These are phyloP conservation scores for Emmelina monodactyla DNA, from an alignment of 2,888 invertebrate species.

Conservation along the genomic window DNA sequence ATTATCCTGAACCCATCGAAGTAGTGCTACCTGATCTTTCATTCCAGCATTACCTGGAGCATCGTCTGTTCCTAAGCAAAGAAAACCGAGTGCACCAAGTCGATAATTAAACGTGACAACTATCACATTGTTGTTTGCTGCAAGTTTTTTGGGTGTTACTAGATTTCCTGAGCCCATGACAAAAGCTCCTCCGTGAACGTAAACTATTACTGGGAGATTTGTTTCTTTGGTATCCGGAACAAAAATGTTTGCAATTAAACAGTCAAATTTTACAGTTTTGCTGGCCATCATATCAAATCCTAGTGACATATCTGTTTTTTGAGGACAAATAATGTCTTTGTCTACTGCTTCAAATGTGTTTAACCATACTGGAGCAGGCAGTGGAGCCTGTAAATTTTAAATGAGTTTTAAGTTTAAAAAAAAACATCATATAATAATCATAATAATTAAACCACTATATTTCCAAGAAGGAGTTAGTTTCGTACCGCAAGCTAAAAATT, in stretches of 20 bases:
- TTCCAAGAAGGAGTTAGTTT: no score
- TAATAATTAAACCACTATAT: no score
- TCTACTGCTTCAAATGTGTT: slow-evolving; percentile 23
- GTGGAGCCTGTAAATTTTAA: slow-evolving; percentile 24
- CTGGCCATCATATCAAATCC: no score
- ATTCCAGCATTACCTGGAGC: slow-evolving; percentile 41
- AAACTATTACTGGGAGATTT: slow-evolving; percentile 38
- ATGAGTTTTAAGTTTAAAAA: no score
- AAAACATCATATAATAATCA: no score
- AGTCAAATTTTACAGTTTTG: slow-evolving; percentile 37
- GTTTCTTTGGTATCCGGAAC: slow-evolving; percentile 26
- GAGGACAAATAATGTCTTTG: slow-evolving; percentile 23
- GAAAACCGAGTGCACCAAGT: slow-evolving; percentile 29
- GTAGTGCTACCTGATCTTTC: slow-evolving; percentile 37
- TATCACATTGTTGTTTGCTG: slow-evolving; percentile 23
- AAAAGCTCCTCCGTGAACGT: slow-evolving; percentile 48
- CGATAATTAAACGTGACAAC: slow-evolving; percentile 35
- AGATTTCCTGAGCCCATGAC: slow-evolving; percentile 30
- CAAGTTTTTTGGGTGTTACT: slow-evolving; percentile 21
- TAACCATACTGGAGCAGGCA: slow-evolving; percentile 24
- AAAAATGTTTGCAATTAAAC: slow-evolving; percentile 36
- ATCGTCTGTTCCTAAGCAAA: slow-evolving; percentile 35
- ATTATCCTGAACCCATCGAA: slow-evolving; percentile 33
- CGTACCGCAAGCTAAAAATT: no score
- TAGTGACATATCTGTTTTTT: slow-evolving; percentile 16